These are phyloP conservation scores for Rousettus leschenaultii DNA, from an alignment of 2,113 vertebrate species.

Conservation along the genomic window DNA sequence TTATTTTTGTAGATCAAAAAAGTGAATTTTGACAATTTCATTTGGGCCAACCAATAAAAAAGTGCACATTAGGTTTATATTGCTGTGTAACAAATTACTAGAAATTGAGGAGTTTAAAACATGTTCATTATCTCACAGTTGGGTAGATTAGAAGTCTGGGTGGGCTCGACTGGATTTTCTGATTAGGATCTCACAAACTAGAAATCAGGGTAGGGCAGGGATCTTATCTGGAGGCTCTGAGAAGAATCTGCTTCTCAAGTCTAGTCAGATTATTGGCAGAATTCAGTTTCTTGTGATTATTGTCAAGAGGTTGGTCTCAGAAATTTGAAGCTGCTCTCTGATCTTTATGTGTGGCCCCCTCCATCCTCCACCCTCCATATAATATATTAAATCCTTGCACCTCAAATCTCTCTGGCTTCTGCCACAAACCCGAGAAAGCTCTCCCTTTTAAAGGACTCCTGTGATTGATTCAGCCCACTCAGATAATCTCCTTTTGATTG, in stretches of 20 bases:
- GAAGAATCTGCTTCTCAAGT: not conserved
- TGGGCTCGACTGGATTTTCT: not conserved
- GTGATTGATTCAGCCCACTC: not conserved
- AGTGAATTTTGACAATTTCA: not conserved
- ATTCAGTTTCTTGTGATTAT: not conserved
- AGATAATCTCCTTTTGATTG: not conserved
- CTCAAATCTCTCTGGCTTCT: not conserved
- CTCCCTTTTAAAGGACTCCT: not conserved
- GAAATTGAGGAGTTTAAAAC: not conserved
- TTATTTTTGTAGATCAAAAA: constrained; percentile 9
- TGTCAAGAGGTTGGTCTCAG: not conserved
- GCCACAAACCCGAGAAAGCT: not conserved
- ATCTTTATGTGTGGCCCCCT: not conserved
- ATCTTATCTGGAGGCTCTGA: not conserved
- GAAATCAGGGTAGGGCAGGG: not conserved
- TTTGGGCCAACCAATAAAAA: not conserved
- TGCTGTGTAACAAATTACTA: not conserved
- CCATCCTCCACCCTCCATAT: not conserved
- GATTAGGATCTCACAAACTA: not conserved
- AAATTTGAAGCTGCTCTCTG: not conserved
- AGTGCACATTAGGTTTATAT: not conserved
- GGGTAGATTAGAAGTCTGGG: not conserved
- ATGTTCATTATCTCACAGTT: not conserved
- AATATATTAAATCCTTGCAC: not conserved
- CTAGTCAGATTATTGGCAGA: not conserved